Base-by-base conservation (phyloP, 2,797 vertebrate genomes). In the Onychomys leucogaster region DNA sequence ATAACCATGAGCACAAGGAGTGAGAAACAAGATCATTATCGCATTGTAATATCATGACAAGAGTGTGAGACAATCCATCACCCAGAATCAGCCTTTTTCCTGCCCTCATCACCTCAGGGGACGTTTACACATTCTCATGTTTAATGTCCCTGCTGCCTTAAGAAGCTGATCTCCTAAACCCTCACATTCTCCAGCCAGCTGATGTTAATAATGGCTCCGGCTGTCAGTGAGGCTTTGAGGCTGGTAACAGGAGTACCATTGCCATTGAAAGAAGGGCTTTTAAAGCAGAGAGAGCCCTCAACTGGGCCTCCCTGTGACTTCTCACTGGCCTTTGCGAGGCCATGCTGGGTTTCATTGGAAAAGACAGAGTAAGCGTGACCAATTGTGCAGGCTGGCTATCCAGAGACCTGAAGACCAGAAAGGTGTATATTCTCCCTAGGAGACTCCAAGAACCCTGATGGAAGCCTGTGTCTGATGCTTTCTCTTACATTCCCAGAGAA, bases 21-120 rank as follows among this genome's bases (percentile, higher is more conserved):
- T 37, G 59, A 75, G 49, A 90, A 84, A 34, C 84, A 80, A 84
- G 83, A 93, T 90, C 46, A 16, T 32, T 81, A 41, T 89, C 84
- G 5, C 71, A 29, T 32, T 16, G 21, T 13, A 85, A 57, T 52
- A n/a, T 13, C 63, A 34, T 59, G 81, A 63, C 59, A 75, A 37
- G 78, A n/a, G 1, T 0, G 6, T n/a, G 84, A 71, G 90, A 84
- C 43, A 21, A 46, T 29, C 37, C 16, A 14, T 76, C 69, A 77
- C 10, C 37, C 52, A 29, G 49, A 83, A 67, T 49, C 19, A 84
- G 67, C 43, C 10, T 55, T 63, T 65, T 95, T 43, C 57, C 75
- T 55, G 12, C 63, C 63, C 13, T 88, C 27, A 10, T 27, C 59
- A 41, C 69, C 6, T 87, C 71, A 34, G 29, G 6, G 57, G 37